Evolutionary conservation across 2,888 invertebrate species (phyloP), one percentile per base, ranked within the genome.

Genomic region (Dioctria linearis): DNA sequence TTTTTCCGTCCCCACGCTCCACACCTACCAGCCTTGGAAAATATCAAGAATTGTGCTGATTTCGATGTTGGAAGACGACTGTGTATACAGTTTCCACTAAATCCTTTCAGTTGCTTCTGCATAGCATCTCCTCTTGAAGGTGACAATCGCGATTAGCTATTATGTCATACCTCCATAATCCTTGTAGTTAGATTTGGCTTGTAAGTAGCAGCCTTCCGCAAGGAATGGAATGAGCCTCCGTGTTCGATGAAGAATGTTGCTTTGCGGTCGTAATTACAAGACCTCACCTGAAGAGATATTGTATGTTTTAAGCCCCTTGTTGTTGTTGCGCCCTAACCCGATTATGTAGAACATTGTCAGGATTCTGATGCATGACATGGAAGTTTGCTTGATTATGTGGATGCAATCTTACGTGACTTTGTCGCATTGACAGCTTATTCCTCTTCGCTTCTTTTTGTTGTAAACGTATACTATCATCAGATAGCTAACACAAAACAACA

Each of bases 81-180:
- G 6, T 59, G n/a, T 25, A 13, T 42, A 13, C 11, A 39, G 9
- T 6, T 51, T 11, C 3, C 11, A 37, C 11, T 11, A 69, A 69
- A 49, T 37, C 69, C 51, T 49, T 69, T 49, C n/a, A 9, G 49
- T 6, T 25, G 25, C 25, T 25, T 25, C 25, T 25, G 25, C 25
- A 25, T 25, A 25, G 25, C 25, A 25, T 25, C 25, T 49, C 46
- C 69, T 9, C 39, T 43, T 49, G 25, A 51, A 51, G 49, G 39
- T 39, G 11, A 69, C 69, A 69, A 69, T 69, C 51, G 69, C 51
- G 51, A 69, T 69, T 69, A 54, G 51, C n/a, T 51, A 37, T 37
- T 37, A n/a, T 39, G 51, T 69, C 49, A 69, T 51, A 69, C 69
- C 69, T 69, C 69, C 25, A 4, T 54, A n/a, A n/a, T n/a, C 54